Evolutionary conservation across 2,113 vertebrate species (phyloP).

Genomic region (Laticauda laticaudata): DNA sequence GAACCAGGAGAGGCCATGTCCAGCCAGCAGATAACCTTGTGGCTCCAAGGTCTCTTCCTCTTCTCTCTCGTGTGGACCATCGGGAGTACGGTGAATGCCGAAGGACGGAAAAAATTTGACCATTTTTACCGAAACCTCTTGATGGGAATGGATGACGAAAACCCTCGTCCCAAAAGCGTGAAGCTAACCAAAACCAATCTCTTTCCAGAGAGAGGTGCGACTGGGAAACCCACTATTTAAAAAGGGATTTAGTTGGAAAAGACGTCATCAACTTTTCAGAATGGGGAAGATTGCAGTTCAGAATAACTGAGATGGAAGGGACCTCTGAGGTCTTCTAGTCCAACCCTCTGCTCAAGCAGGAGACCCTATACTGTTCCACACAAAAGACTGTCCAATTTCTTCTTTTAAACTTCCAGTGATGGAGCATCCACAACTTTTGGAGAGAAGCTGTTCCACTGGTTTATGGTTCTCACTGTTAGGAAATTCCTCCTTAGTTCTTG

Average conservation of each 20-base stretch:
- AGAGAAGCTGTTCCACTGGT: no score
- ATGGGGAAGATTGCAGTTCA: not conserved
- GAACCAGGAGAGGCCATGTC: slow-evolving; percentile 68
- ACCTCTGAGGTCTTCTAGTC: not conserved
- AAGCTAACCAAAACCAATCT: slow-evolving; percentile 81
- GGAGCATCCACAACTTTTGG: no score
- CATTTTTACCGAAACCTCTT: slow-evolving; percentile 82
- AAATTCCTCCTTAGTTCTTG: no score
- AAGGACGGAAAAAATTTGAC: slow-evolving; percentile 87
- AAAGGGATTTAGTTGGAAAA: not conserved
- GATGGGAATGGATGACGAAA: slow-evolving; percentile 68
- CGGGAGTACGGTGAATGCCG: slow-evolving; percentile 80
- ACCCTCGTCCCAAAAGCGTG: slow-evolving; percentile 81
- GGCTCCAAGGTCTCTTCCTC: slow-evolving; percentile 87
- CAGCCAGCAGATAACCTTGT: slow-evolving; percentile 80
- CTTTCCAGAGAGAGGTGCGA: slow-evolving; percentile 86
- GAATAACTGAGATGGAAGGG: not conserved
- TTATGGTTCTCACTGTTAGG: no score
- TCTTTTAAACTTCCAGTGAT: no score
- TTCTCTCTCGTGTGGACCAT: slow-evolving; percentile 88
- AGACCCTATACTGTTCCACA: no score
- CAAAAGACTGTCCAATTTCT: no score
- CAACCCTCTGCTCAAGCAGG: no score
- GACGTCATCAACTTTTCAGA: not conserved
- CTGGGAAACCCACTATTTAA: not conserved